Evolutionary conservation across 2,888 invertebrate species (phyloP).

Genomic region (Melipona bicolor): DNA sequence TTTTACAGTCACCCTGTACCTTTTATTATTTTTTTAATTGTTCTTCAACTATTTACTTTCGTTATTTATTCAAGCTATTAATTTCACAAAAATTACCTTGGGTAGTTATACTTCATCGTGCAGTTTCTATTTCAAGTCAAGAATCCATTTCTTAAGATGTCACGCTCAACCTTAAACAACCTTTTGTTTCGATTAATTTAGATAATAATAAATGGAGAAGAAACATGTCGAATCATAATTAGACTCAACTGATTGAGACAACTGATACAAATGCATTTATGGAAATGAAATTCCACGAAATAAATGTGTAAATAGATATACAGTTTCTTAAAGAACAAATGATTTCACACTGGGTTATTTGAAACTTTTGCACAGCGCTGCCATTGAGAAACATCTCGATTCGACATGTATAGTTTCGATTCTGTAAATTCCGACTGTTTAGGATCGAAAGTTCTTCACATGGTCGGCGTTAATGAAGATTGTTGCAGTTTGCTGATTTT

Average conservation of each 20-base stretch:
- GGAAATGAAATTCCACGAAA: not conserved
- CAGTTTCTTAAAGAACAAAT: not conserved
- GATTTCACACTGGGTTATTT: not conserved
- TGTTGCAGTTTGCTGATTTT: slow-evolving; percentile 8
- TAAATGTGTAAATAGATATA: too few species aligned
- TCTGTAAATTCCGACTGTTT: too few species aligned
- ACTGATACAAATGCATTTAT: not conserved
- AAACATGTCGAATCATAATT: not conserved
- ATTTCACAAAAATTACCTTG: too few species aligned
- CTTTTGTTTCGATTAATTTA: not conserved
- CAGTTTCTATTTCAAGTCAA: too few species aligned
- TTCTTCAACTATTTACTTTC: too few species aligned
- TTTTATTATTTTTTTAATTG: too few species aligned
- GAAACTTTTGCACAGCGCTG: too few species aligned
- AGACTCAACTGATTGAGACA: not conserved
- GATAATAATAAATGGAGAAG: not conserved
- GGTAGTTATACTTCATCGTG: too few species aligned
- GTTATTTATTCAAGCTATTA: too few species aligned
- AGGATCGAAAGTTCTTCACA: not conserved
- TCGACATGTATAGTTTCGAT: too few species aligned
- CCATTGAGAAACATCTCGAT: not conserved
- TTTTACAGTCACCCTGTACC: too few species aligned
- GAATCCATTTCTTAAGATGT: too few species aligned
- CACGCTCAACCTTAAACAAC: not conserved
- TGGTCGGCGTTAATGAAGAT: not conserved